A percentile compares a stretch with the other conserved stretches of the same genome.
Evolutionary conservation across 2,113 vertebrate species (phyloP).

Genomic region (Cebus imitator): DNA sequence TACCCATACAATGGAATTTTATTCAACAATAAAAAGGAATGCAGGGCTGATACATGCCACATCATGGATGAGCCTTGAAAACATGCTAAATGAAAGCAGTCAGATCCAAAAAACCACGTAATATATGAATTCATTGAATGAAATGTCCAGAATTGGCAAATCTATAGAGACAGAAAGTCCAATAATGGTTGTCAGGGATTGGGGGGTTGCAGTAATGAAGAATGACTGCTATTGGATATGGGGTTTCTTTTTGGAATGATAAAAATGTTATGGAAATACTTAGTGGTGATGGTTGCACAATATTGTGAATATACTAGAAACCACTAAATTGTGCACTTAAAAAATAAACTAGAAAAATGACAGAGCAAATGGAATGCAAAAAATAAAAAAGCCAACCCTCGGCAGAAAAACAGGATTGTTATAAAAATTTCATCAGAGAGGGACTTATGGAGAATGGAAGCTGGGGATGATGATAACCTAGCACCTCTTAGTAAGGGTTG

Average conservation of each 20-base stretch:
- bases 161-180: not conserved
- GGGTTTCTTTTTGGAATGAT: not conserved
- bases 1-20: not conserved
- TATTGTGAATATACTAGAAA: not conserved
- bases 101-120: not conserved
- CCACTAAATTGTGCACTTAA: not conserved
- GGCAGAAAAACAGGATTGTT: not conserved
- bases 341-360: slow-evolving; percentile 28
- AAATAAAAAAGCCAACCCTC: not conserved
- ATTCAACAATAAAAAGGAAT: not conserved
- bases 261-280: slow-evolving; percentile 4
- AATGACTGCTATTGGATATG: not conserved
- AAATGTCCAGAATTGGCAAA: not conserved
- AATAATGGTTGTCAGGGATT: not conserved
- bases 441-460: not conserved
- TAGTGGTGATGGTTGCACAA: not conserved
- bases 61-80: not conserved
- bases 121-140: not conserved
- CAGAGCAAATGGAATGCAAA: not conserved
- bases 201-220: not conserved
- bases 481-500: not conserved
- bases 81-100: not conserved
- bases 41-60: not conserved
- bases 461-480: not conserved
- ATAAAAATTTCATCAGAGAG: not conserved